phyloP scores from a whole-genome alignment of 2,797 vertebrate genomes.

The Saxicola maurus region DNA sequence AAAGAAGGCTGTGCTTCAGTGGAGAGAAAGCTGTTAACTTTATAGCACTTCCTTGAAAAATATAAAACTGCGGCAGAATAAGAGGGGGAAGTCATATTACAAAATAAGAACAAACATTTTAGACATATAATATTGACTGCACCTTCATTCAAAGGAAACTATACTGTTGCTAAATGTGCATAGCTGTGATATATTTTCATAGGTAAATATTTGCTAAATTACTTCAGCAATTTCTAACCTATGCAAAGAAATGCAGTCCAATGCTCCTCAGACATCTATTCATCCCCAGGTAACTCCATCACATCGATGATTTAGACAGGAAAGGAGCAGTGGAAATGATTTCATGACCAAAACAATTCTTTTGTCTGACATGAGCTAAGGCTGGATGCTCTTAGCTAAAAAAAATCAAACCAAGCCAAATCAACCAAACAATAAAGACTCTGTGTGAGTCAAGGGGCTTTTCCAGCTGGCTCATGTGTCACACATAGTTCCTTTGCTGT shows the following conservation, averaged over 20 bases:
- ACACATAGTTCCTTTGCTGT: neutral
- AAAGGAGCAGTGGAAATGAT: neutral
- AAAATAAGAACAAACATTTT: neutral
- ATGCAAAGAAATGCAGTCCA: neutral
- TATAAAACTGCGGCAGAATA: neutral
- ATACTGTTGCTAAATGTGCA: neutral
- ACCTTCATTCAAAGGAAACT: neutral
- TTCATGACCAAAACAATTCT: neutral
- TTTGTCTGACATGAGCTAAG: neutral
- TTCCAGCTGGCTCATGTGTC: neutral
- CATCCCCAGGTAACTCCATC: neutral
- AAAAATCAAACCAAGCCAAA: neutral
- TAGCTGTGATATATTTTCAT: neutral
- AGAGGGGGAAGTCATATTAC: neutral
- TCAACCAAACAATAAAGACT: neutral
- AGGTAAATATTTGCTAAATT: neutral
- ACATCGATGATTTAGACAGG: neutral
- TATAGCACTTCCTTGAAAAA: neutral
- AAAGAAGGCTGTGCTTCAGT: neutral
- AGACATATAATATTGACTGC: neutral
- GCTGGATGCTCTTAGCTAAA: neutral
- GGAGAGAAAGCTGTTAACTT: neutral
- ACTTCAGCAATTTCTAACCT: neutral
- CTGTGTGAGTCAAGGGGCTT: constrained; percentile 25
- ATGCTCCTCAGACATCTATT: neutral